Base-by-base conservation (phyloP, 1,140 invertebrate genomes). In the Leucophenga varia region DNA sequence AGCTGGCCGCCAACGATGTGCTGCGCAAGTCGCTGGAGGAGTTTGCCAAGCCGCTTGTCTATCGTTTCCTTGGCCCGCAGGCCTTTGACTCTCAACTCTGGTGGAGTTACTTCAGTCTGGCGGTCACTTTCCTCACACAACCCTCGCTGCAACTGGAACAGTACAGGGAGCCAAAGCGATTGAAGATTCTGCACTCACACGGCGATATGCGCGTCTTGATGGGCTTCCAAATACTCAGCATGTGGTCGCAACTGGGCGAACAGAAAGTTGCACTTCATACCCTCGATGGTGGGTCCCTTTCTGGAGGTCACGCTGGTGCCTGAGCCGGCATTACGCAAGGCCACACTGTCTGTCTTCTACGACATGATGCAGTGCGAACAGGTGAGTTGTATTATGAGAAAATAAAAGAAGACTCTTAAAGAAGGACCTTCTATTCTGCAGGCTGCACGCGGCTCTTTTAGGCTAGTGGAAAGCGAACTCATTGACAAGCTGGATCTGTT, bases 341-440 rank as follows among this genome's bases (percentile, higher is more conserved):
- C 91, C 0, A 97, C 94, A 0, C 80, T 98, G 13, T 89, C 92
- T 8, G 94, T 97, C 20, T 93, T 98, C 61, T 97, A 96, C 67
- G 93, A 97, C 65, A 93, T 98, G 86, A 95, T 98, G 89, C 90
- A 95, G 53, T 91, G 88, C 67, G 95, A 98, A 69, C 87, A 93
- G 48, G 82, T 85, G 50, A 47, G 25, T 14, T 25, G n/a, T 16
- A 25, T 14, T 41, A n/a, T n/a, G n/a, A n/a, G 40, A 9, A 25
- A 37, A 18, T n/a, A n/a, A n/a, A n/a, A n/a, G n/a, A n/a, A n/a
- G n/a, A n/a, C n/a, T n/a, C n/a, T n/a, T n/a, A n/a, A n/a, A n/a
- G n/a, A n/a, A n/a, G n/a, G n/a, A n/a, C n/a, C n/a, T n/a, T n/a
- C n/a, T n/a, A 13, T 47, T 44, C 7, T 28, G n/a, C 25, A 74